Base-by-base conservation (phyloP, 2,113 vertebrate species). In the Clarias gariepinus region DNA sequence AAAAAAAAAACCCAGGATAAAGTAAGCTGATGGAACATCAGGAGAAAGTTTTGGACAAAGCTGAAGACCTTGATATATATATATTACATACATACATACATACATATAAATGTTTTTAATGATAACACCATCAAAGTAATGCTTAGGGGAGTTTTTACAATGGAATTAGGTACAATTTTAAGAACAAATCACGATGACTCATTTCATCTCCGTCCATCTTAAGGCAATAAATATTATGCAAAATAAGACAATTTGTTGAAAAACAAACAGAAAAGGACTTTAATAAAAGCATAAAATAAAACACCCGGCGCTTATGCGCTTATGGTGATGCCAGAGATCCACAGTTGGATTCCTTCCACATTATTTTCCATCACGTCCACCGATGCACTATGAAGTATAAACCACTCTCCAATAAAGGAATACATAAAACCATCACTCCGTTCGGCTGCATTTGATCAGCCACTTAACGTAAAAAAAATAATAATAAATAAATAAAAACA, bases 101-200 rank as follows among this genome's bases (percentile, higher is more conserved):
- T n/a, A n/a, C n/a, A n/a, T n/a, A n/a, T n/a, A n/a, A n/a, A 36
- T 36, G 1, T 61, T n/a, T 68, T 4, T 19, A 47, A 33, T n/a
- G 25, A 80, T 58, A 30, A 41, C 52, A 30, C 1, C 36, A 33
- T 52, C 53, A 86, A 28, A 86, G 53, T 13, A 36, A 55, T 6
- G 4, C 36, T 33, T 1, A 47, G 8, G 3, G 19, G 83, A 85
- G 28, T 30, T 33, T 13, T 64, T 28, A 25, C 21, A 64, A 41
- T n/a, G n/a, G n/a, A n/a, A n/a, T n/a, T n/a, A 33, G 73, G 84
- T 55, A 10, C 55, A 18, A 78, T 64, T 53, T 78, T 64, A n/a
- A 64, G n/a, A 84, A 74, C 11, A 19, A 53, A 64, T 25, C 47
- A 47, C 7, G 16, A 55, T n/a, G 12, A 23, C 58, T 63, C 16